These are phyloP conservation scores for Paratilapia polleni DNA, from an alignment of 2,113 vertebrate genomes.

Conservation along the genomic window DNA sequence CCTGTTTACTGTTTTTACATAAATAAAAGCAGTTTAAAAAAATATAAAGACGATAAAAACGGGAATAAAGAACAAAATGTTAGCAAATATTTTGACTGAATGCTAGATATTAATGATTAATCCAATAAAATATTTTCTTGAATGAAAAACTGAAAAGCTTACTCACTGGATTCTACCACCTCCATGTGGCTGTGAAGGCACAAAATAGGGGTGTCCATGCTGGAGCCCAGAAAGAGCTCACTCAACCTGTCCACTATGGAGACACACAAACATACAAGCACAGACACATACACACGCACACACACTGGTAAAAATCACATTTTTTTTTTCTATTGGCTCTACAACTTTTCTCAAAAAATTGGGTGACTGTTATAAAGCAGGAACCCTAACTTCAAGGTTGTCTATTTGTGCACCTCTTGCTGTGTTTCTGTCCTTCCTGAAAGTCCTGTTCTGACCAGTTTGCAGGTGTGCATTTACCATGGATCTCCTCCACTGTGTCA, in stretches of 20 bases:
- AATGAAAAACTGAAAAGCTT: neutral
- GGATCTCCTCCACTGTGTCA: neutral
- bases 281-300: accelerated
- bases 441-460: neutral
- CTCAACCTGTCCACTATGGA: conserved; percentile 86
- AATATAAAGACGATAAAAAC: no score
- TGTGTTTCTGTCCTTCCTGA: accelerated
- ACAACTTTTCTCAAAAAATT: neutral
- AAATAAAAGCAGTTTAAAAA: no score
- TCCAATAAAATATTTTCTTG: neutral
- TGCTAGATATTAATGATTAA: neutral
- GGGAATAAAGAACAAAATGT: no score
- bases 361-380: no score
- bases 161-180: conserved; percentile 77
- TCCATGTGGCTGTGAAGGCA: conserved; percentile 72
- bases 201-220: conserved; percentile 68
- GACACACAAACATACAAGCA: neutral
- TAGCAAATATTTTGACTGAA: no score
- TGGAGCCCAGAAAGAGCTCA: conserved; percentile 83
- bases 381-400: no score
- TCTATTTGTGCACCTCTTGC: neutral
- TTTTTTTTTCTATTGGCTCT: neutral
- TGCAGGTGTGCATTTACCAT: neutral
- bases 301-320: neutral
- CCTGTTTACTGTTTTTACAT: no score